Conservation (phyloP, 2,797 vertebrate genomes). For the Gephyroberyx darwinii region DNA sequence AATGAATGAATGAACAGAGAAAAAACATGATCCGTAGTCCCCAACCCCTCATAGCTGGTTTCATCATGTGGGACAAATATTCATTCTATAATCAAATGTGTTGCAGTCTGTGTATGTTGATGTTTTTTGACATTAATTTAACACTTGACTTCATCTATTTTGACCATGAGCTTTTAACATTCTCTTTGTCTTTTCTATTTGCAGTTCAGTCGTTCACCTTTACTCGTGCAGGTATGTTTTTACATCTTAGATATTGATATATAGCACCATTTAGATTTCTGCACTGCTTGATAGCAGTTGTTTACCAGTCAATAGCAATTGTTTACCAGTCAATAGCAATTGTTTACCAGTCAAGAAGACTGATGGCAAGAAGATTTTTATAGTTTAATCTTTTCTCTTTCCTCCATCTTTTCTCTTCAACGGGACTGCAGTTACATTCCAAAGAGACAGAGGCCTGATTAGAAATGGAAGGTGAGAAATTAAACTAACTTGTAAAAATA, state of each 20-base stretch:
- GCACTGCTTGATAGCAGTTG: too few relatives aligned
- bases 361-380: not conserved
- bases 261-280: not conserved
- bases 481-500: slow-evolving; percentile 29
- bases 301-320: too few relatives aligned
- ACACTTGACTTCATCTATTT: not conserved
- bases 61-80: not conserved
- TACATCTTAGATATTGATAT: slow-evolving; percentile 2
- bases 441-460: slow-evolving; percentile 95
- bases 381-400: slow-evolving; percentile 21
- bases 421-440: slow-evolving; percentile 88
- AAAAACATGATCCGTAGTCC: not conserved
- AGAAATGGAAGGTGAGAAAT: slow-evolving; percentile 91
- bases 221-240: slow-evolving; percentile 84
- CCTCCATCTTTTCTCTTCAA: slow-evolving; percentile 32
- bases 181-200: slow-evolving; percentile 70
- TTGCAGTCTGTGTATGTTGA: not conserved
- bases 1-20: slow-evolving; percentile 38
- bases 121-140: not conserved
- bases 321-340: not conserved
- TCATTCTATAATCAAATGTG: not conserved
- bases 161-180: slow-evolving; percentile 9
- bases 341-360: not conserved
- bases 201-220: slow-evolving; percentile 89
- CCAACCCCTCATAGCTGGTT: not conserved